Conservation (phyloP, 2,797 vertebrate species). For the Cichlasoma orientale region DNA sequence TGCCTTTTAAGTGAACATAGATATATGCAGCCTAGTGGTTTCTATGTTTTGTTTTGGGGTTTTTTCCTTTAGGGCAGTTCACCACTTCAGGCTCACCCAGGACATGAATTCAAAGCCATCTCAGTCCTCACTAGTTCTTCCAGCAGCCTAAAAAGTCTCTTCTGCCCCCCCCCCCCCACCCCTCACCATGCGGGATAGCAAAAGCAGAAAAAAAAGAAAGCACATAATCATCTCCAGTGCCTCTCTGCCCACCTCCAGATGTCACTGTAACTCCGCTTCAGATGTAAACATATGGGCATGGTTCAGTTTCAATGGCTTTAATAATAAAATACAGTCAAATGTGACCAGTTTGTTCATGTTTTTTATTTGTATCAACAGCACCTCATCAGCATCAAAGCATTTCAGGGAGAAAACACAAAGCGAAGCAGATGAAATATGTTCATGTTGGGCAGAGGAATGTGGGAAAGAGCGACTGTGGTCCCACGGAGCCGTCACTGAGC, state of each 20-base stretch:
- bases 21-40: not conserved
- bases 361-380: constrained; percentile 36
- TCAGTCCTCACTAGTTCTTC: constrained; percentile 61
- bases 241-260: constrained; percentile 78
- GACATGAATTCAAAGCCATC: constrained; percentile 37
- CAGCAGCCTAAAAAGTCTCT: constrained; percentile 45
- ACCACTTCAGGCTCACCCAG: constrained; percentile 31
- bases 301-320: constrained; percentile 86
- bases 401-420: not conserved
- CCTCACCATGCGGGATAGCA: constrained; percentile 51
- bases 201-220: constrained; percentile 57
- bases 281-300: constrained; percentile 84
- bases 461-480: not conserved
- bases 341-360: constrained; percentile 47
- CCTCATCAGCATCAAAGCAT: not conserved
- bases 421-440: not conserved
- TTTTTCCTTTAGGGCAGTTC: constrained; percentile 30
- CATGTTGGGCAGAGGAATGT: constrained; percentile 2
- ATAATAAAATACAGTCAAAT: constrained; percentile 82
- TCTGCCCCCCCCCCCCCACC: constrained; percentile 15
- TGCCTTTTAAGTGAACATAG: constrained; percentile 19
- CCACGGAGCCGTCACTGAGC: constrained; percentile 80
- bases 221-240: constrained; percentile 82
- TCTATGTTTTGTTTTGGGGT: not conserved
- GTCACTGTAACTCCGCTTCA: constrained; percentile 81